Conservation (phyloP, 2,888 invertebrate species). For the Gonocerus acuteangulatus region DNA sequence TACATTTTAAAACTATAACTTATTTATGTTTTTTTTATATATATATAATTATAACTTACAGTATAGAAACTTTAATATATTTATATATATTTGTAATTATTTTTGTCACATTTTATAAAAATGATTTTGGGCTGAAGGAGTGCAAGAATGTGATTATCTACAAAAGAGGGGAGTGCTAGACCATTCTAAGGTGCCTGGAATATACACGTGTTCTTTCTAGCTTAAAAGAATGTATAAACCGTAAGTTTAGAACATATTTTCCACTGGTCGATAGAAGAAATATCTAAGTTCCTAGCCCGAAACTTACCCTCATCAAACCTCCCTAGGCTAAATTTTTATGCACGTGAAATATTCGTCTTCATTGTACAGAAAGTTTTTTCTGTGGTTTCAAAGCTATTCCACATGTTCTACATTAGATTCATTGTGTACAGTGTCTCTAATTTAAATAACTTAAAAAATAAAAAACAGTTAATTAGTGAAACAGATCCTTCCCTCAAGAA, state of each 20-base stretch:
- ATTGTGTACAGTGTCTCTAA: no score
- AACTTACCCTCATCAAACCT: constrained; percentile 14
- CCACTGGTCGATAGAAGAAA: constrained; percentile 29
- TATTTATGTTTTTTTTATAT: constrained; percentile 18
- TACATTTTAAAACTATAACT: constrained; percentile 27
- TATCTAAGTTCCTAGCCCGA: background rate
- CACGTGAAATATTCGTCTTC: no score
- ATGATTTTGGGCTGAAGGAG: constrained; percentile 5
- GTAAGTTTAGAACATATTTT: constrained; percentile 32
- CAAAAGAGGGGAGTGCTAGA: constrained; percentile 16
- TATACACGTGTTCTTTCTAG: constrained; percentile 30
- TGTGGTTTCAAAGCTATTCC: no score
- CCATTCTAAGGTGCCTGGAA: constrained; percentile 26
- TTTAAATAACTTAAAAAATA: no score
- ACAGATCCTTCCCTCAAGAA: no score
- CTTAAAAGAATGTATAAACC: constrained; percentile 17
- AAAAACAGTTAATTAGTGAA: no score
- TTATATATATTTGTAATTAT: constrained; percentile 18
- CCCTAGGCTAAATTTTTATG: constrained; percentile 15
- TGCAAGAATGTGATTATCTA: constrained; percentile 24
- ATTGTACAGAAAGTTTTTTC: no score
- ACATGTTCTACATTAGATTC: no score
- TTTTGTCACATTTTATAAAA: constrained; percentile 25
- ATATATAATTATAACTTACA: constrained; percentile 28
- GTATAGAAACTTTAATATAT: constrained; percentile 24